phyloP scores from a whole-genome alignment of 2,797 vertebrate species.

The Crax fasciolata region DNA sequence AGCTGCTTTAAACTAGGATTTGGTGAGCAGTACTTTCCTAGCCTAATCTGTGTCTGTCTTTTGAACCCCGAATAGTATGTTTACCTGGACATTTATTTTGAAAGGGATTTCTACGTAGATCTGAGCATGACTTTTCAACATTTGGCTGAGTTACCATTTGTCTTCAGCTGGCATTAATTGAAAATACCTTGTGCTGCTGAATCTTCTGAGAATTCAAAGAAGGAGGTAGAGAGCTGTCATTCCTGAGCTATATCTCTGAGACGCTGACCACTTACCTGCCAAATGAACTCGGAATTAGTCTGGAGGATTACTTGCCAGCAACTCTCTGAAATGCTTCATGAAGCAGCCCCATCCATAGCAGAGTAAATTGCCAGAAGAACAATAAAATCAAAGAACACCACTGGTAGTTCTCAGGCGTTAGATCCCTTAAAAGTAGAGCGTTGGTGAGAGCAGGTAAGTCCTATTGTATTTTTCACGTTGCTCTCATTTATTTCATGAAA shows the following conservation, averaged over 20 bases:
- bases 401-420: not conserved
- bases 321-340: not conserved
- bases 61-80: not conserved
- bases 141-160: conserved; percentile 1
- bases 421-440: not conserved
- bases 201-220: not conserved
- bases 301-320: conserved; percentile 10
- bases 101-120: not conserved
- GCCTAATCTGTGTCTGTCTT: not conserved
- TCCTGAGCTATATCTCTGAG: not conserved
- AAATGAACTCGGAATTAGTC: conserved; percentile 21
- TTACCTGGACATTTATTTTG: conserved; percentile 9
- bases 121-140: not conserved
- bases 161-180: not conserved
- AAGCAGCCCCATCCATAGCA: not conserved
- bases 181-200: not conserved
- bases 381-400: not conserved
- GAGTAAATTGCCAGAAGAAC: not conserved
- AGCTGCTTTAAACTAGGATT: conserved; percentile 9
- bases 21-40: not conserved
- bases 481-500: not conserved
- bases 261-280: not conserved
- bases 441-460: not conserved
- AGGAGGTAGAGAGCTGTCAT: not conserved
- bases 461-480: not conserved